phyloP scores from a whole-genome alignment of 2,888 invertebrate genomes.

The Argyresthia goedartella region DNA sequence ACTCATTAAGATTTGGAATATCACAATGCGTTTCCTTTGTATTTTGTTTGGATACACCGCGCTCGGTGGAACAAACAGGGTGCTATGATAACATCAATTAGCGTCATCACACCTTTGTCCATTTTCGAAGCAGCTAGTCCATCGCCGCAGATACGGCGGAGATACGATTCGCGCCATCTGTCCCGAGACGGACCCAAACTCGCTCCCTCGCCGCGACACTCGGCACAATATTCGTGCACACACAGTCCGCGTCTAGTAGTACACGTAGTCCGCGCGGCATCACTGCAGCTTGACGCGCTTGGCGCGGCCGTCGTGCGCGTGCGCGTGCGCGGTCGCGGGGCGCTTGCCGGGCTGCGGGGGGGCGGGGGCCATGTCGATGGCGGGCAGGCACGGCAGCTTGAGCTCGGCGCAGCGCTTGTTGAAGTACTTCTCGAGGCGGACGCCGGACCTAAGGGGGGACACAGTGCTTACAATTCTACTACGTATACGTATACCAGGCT shows the following conservation, averaged over 20 bases:
- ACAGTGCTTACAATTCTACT: too few relatives aligned
- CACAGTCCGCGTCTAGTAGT: slow-evolving; percentile 22
- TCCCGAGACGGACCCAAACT: not conserved
- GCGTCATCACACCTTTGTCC: not conserved
- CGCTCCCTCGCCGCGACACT: too few relatives aligned
- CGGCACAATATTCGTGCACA: too few relatives aligned
- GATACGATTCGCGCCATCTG: not conserved
- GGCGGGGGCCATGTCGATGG: slow-evolving; percentile 32
- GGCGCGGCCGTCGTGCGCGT: too few relatives aligned
- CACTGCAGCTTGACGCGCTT: slow-evolving; percentile 45
- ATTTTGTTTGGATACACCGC: not conserved
- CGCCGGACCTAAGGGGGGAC: slow-evolving; percentile 76
- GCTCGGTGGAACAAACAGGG: not conserved
- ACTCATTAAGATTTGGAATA: not conserved
- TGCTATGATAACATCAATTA: not conserved
- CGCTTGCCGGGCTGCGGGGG: slow-evolving; percentile 11
- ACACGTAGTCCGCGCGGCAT: slow-evolving; percentile 33
- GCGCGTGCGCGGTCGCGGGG: slow-evolving; percentile 19
- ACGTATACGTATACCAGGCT: too few relatives aligned
- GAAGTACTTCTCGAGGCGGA: slow-evolving; percentile 77
- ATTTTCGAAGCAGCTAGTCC: not conserved
- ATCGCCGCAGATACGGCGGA: not conserved
- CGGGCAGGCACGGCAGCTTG: slow-evolving; percentile 63
- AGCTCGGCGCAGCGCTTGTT: slow-evolving; percentile 79
- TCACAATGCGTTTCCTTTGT: not conserved